Evolutionary conservation across 2,113 vertebrate genomes (phyloP).

Genomic region (Podarcis raffonei): DNA sequence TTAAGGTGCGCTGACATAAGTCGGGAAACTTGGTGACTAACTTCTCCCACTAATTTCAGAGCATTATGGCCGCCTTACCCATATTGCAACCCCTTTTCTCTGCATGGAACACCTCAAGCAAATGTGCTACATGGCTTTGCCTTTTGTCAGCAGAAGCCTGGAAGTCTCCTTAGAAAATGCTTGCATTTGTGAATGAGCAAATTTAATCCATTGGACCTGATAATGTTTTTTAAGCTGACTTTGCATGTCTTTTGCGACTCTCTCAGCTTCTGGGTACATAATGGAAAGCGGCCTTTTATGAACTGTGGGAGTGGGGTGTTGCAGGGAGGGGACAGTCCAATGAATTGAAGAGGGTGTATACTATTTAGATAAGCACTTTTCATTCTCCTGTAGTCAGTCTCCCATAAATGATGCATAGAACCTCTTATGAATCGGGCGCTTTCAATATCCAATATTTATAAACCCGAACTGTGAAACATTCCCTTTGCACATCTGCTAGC

Average conservation of each 20-base stretch:
- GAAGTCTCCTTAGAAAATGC: slow-evolving; percentile 34
- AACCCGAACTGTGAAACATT: background rate
- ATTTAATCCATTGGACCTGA: slow-evolving; percentile 41
- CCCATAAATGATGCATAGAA: slow-evolving; percentile 21
- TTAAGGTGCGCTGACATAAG: background rate
- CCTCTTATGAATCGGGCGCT: background rate
- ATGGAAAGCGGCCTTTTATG: slow-evolving; percentile 25
- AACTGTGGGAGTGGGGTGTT: background rate
- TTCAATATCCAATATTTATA: slow-evolving; percentile 28
- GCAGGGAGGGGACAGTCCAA: background rate
- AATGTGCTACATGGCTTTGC: slow-evolving; percentile 7
- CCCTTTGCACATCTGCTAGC: background rate
- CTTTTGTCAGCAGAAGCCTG: background rate
- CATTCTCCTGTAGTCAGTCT: background rate
- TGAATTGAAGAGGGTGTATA: background rate
- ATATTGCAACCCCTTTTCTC: background rate
- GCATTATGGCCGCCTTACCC: background rate
- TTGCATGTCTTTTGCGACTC: slow-evolving; percentile 29
- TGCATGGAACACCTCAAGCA: background rate
- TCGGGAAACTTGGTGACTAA: background rate
- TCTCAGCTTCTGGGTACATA: slow-evolving; percentile 12
- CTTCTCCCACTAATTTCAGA: background rate
- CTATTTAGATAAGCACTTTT: slow-evolving; percentile 19
- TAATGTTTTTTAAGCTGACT: slow-evolving; percentile 29
- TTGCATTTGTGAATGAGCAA: slow-evolving; percentile 22